Evolutionary conservation across 2,797 vertebrate species (phyloP), one percentile per base, ranked within the genome.

Genomic region (Enteromius thamalakanensis): DNA sequence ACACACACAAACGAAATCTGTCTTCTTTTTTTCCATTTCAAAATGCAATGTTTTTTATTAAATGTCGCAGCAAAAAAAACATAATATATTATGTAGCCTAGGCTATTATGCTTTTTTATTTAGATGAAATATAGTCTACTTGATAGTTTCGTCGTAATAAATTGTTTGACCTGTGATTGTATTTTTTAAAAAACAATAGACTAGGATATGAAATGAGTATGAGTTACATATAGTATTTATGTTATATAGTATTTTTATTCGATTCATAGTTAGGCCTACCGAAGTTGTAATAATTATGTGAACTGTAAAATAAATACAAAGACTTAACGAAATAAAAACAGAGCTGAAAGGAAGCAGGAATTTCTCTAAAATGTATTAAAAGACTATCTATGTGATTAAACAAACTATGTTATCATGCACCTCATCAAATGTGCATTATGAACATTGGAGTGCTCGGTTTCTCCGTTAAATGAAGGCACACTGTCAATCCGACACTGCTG

Each of bases 401-500:
- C 34, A 60, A 55, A 6, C 55, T 70, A 45, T 76, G 81, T 82
- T 77, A 85, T 71, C 84, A 86, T 76, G 77, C 79, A 86, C 51
- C 87, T 90, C 69, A 91, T 90, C 78, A 89, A 88, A 88, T 89
- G 88, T 87, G 85, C 37, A 68, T 86, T 47, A 62, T 4, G 8
- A 67, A 83, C 85, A 81, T 83, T 47, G 11, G 1, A 85, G 45
- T 88, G 88, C 86, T 55, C 19, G 76, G 51, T 79, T 89, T 86
- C 65, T 89, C 84, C 90, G 90, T 92, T 90, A 90, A 21, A 89
- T 84, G 14, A 90, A 91, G 88, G 86, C 34, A 84, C 74, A 80
- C 91, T 88, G 89, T 87, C 91, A 92, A 87, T 90, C 89, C 88
- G 77, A 34, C 88, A 87, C 89, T 90, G 86, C 83, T 93, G 92